Evolutionary conservation across 2,113 vertebrate species (phyloP).

Genomic region (Oncorhynchus gorbuscha): DNA sequence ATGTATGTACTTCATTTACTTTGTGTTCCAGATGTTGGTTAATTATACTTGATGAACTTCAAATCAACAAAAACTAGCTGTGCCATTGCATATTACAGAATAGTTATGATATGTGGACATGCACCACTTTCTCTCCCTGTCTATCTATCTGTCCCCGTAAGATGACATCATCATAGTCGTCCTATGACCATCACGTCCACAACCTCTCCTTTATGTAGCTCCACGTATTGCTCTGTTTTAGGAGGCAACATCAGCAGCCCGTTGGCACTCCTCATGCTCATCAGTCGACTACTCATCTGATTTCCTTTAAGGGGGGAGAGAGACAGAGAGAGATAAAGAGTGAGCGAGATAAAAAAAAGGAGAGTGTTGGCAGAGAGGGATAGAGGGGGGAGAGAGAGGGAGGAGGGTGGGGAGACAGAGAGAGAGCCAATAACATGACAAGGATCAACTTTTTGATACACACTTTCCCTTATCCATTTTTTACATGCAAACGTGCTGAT

Average conservation of each 20-base stretch:
- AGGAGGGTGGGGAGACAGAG: background rate
- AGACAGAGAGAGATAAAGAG: background rate
- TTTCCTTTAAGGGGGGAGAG: slow-evolving; percentile 77
- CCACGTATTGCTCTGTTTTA: slow-evolving; percentile 99
- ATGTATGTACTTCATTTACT: slow-evolving; percentile 25
- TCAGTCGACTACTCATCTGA: slow-evolving; percentile 98
- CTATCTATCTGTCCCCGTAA: slow-evolving; percentile 43
- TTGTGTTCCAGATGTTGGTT: slow-evolving; percentile 81
- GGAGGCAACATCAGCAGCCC: slow-evolving; percentile 98
- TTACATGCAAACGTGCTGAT: too few relatives aligned
- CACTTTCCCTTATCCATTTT: too few relatives aligned
- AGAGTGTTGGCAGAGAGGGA: background rate
- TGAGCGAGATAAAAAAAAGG: background rate
- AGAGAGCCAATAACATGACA: too few relatives aligned
- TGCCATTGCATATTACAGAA: slow-evolving; percentile 99
- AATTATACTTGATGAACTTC: slow-evolving; percentile 62
- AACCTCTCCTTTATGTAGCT: slow-evolving; percentile 98
- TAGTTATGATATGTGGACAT: slow-evolving; percentile 99
- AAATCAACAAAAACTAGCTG: slow-evolving; percentile 90
- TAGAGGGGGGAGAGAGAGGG: background rate
- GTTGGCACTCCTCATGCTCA: slow-evolving; percentile 99
- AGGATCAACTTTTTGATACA: too few relatives aligned
- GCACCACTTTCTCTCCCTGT: slow-evolving; percentile 77
- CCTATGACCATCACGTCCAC: slow-evolving; percentile 99
- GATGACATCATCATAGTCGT: slow-evolving; percentile 89